Base-by-base conservation (phyloP, 1,140 invertebrate genomes). In the Microvelia longipes region DNA sequence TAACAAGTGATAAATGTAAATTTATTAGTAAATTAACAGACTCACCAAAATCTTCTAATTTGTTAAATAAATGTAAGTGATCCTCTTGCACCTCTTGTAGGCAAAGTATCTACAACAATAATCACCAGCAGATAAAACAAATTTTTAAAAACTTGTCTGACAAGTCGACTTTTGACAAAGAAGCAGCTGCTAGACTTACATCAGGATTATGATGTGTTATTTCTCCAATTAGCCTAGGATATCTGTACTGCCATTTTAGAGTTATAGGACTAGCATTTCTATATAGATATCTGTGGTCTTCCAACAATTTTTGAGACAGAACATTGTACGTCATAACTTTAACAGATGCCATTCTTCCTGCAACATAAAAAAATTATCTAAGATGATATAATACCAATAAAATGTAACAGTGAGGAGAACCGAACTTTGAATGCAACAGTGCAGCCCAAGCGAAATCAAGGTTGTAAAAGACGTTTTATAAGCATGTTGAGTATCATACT, bases 51-150 rank as follows among this genome's bases (percentile, higher is more conserved):
- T 25, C 19, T 28, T 28, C 29, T 68, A n/a, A 69, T 61, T 90
- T 81, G 79, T 94, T 50, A 50, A 50, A 50, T 11, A 11, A 50
- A 11, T 5, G 35, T 50, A 50, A 50, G 35, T 50, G 88, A 25
- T 87, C 82, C 24, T 83, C 80, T 81, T 95, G 88, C 70, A 96
- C 88, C 84, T 96, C 92, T 85, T 94, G 92, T 14, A 93, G 80
- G 79, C 90, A 91, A 72, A 94, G 76, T 68, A 93, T 85, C 89
- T 91, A 77, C 60, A 81, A 73, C 70, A 76, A 69, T 73, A 66
- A 76, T 50, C 35, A 50, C 35, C 19, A 11, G 35, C 5, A 50
- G 35, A 50, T 50, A 19, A 19, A 19, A 5, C 35, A 50, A 11
- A 11, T 50, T 19, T 19, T 50, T 50, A 5, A 50, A 19, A 50